Conservation (phyloP, 35 echinoderm and acorn worm species). For the Lytechinus variegatus region DNA sequence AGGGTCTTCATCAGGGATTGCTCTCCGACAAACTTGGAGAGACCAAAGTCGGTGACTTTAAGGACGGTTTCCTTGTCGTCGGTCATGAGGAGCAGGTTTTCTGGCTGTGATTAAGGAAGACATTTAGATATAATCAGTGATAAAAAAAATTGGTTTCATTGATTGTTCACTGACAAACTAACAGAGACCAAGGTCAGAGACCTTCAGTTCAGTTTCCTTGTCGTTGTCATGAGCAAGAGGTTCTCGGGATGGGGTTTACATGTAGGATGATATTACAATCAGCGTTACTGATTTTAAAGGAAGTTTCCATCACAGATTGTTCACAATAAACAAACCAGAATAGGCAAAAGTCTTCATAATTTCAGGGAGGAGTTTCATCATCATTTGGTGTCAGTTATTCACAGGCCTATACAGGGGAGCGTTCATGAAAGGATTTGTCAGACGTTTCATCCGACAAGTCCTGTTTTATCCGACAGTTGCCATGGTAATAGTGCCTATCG, state of each 20-base stretch:
- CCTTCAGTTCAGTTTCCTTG: slow-evolving; percentile 74
- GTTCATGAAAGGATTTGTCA: too few species aligned
- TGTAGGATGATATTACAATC: background rate
- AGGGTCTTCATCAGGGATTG: slow-evolving; percentile 91
- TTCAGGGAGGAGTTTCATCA: too few species aligned
- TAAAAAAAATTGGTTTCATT: background rate
- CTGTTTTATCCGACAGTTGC: too few species aligned
- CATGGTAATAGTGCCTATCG: too few species aligned
- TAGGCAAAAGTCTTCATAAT: slow-evolving; percentile 71
- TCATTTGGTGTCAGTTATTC: too few species aligned
- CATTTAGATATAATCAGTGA: too few species aligned
- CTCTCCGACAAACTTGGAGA: slow-evolving; percentile 95
- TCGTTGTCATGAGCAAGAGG: slow-evolving; percentile 72
- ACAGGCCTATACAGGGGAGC: too few species aligned
- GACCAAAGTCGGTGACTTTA: slow-evolving; percentile 91
- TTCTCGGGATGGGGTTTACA: slow-evolving; percentile 79
- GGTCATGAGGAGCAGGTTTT: slow-evolving; percentile 80
- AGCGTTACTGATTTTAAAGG: too few species aligned
- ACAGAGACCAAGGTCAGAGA: slow-evolving; percentile 90
- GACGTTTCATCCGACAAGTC: too few species aligned
- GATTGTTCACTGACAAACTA: slow-evolving; percentile 92
- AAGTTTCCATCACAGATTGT: slow-evolving; percentile 54
- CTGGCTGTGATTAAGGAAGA: slow-evolving; percentile 61
- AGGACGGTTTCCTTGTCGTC: slow-evolving; percentile 77
- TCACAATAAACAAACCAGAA: slow-evolving; percentile 88